A percentile compares a stretch with the other conserved stretches of the same genome.
phyloP scores from a whole-genome alignment of 1,140 invertebrate species.

The Thaumatotibia leucotreta region DNA sequence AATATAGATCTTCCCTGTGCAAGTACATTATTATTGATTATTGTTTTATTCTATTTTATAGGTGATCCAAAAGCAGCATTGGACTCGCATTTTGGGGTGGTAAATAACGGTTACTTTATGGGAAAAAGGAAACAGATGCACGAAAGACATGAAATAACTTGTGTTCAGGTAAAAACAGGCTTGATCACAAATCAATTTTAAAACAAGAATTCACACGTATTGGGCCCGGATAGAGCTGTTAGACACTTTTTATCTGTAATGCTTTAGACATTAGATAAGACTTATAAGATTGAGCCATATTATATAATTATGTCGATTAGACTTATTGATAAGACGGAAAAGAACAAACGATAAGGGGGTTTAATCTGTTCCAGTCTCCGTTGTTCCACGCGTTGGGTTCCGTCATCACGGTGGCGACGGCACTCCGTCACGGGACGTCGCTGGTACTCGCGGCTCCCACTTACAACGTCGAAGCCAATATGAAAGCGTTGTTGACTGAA shows the following conservation, averaged over 20 bases:
- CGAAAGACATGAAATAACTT: constrained; percentile 70
- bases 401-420: constrained; percentile 81
- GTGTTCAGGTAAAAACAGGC: constrained; percentile 68
- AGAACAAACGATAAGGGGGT: too few relatives aligned
- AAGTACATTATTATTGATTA: neutral
- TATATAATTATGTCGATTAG: too few relatives aligned
- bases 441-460: constrained; percentile 82
- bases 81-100: constrained; percentile 87
- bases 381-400: constrained; percentile 95
- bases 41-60: constrained; percentile 42
- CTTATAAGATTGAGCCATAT: too few relatives aligned
- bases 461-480: constrained; percentile 82
- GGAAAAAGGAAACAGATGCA: constrained; percentile 79
- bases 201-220: too few relatives aligned
- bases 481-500: constrained; percentile 83
- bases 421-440: constrained; percentile 81
- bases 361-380: constrained; percentile 89
- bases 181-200: too few relatives aligned
- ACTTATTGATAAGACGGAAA: too few relatives aligned
- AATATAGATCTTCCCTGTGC: too few relatives aligned
- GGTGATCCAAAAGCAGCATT: constrained; percentile 93
- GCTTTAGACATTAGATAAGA: too few relatives aligned
- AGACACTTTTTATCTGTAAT: too few relatives aligned
- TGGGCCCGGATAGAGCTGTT: too few relatives aligned
- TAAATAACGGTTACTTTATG: constrained; percentile 90